Evolutionary conservation across 2,113 vertebrate species (phyloP), one percentile per base, ranked within the genome.

Genomic region (Arvicanthis niloticus): DNA sequence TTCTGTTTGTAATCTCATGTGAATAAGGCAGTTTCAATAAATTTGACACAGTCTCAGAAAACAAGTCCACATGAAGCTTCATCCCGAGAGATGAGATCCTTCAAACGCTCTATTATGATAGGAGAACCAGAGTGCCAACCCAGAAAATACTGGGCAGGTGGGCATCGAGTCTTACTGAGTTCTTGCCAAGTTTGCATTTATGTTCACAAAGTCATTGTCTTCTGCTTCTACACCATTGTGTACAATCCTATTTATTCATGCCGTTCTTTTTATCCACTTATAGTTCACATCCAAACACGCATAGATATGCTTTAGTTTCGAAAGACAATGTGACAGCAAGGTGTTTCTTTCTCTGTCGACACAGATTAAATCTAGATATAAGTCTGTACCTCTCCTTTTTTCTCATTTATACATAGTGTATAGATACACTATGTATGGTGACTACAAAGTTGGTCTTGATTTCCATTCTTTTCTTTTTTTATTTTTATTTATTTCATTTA

Each of bases 1-100:
- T 88, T 72, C 88, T 91, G 58, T 51, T 93, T 97, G 65, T 60
- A 91, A 78, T 94, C 93, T 12, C 72, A 68, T 73, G 21, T 86
- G 75, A 88, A 51, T 84, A 91, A 91, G 24, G 75, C 48, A n/a
- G 53, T 91, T 95, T 89, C 51, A 85, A 9, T 65, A 75, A 72
- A 94, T 93, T 76, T 73, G 29, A 51, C 75, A 89, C 6, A 11
- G 9, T 29, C 29, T 97, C 53, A 91, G 62, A 70, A 29, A 91
- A 17, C 37, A 40, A 60, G 31, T 31, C 58, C 51, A 58, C n/a
- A 8, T 62, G 19, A 80, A 53, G 65, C 53, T 70, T 96, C 45
- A 68, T 29, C 97, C 51, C 77, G 26, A 1, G 76, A 92, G 42
- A 80, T 56, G 34, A 82, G 19, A 19, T 1, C 2, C 26, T 82